Base-by-base conservation (phyloP, 2,113 vertebrate genomes). In the Pelvicachromis taeniatus region DNA sequence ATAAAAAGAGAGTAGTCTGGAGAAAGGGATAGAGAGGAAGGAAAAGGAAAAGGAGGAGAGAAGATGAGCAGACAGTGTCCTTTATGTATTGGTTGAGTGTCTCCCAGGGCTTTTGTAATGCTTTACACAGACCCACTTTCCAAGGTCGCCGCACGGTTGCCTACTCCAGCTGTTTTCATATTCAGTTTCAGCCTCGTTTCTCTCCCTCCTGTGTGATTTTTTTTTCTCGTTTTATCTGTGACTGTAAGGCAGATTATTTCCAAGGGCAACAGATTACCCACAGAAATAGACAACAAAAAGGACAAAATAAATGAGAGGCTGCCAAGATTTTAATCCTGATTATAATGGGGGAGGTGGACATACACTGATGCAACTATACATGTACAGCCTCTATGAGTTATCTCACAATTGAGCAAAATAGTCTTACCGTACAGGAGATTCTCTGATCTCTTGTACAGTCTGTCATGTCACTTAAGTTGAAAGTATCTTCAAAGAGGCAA, bases 101-200 rank as follows among this genome's bases (percentile, higher is more conserved):
- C 92, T 96, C 95, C 83, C 83, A 88, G 89, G 94, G 94, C 93
- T 84, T 92, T 84, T 91, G 85, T 96, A 96, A 96, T 96, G 95
- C 80, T 92, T 96, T 95, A 88, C 82, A 85, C 95, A 96, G 95
- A 94, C 93, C 80, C 83, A 82, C 92, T 91, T 93, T 93, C 81
- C 94, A 96, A 96, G 95, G 96, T 95, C 91, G 91, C 83, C 75
- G 63, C 88, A 92, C 87, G 91, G 94, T 95, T 94, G 93, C 88
- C 89, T 84, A 90, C 90, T 89, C 93, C 96, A 96, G 95, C 95
- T 96, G 96, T 93, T 96, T 96, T 96, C 93, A 94, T 91, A 95
- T 95, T 96, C 93, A 95, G 94, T 91, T 95, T 94, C 81, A 58
- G 80, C 90, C 78, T 92, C 75, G 35, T 85, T 86, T 88, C 88